phyloP scores from a whole-genome alignment of 2,888 invertebrate genomes.

The Uropetala carovei region DNA sequence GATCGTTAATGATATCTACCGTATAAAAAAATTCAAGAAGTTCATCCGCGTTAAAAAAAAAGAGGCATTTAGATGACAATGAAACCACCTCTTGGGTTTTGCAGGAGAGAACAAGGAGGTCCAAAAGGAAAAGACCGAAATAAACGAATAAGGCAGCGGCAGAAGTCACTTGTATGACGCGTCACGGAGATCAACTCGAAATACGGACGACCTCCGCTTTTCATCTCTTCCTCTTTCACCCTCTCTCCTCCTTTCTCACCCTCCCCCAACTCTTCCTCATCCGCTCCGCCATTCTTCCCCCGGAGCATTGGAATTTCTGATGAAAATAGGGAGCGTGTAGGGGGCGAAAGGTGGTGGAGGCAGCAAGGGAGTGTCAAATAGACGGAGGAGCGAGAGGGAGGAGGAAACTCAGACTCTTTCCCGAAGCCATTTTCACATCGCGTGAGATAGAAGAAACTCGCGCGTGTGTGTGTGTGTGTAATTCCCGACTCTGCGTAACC shows the following conservation, averaged over 20 bases:
- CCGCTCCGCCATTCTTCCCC: not conserved
- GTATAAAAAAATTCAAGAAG: not conserved
- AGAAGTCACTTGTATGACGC: not conserved
- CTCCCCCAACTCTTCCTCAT: not conserved
- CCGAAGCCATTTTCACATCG: constrained; percentile 41
- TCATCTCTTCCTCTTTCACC: not conserved
- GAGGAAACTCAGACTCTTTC: not conserved
- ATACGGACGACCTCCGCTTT: not conserved
- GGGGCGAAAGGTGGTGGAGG: not conserved
- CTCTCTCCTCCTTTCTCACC: not conserved
- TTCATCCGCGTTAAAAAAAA: not conserved
- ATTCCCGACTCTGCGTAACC: constrained; percentile 44
- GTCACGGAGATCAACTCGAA: not conserved
- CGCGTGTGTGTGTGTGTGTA: constrained; percentile 46
- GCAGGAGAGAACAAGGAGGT: not conserved
- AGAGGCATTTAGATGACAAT: constrained; percentile 6
- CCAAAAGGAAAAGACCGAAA: not conserved
- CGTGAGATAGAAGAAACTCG: constrained; percentile 39
- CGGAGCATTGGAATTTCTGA: not conserved
- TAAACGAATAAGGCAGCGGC: not conserved
- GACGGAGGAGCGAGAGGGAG: not conserved
- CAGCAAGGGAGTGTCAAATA: not conserved
- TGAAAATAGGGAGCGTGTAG: not conserved
- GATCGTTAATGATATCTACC: not conserved
- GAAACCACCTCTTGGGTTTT: not conserved